Conservation (phyloP, 2,888 invertebrate species). For the Drosophila maculinotata region DNA sequence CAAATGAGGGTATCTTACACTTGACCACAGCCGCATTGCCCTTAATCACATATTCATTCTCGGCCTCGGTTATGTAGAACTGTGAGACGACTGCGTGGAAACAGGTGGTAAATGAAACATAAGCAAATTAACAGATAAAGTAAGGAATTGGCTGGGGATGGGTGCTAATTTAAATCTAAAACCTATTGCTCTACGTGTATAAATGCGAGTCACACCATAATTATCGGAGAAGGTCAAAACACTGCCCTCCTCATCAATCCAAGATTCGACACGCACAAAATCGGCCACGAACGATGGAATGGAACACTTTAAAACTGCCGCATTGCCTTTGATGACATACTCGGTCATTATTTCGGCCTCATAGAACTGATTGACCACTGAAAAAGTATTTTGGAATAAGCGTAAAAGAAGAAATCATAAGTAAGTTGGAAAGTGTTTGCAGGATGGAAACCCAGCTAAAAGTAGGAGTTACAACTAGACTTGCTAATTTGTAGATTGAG, state of each 20-base stretch:
- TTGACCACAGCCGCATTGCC: slow-evolving; percentile 96
- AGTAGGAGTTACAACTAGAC: slow-evolving; percentile 5
- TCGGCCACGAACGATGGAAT: slow-evolving; percentile 91
- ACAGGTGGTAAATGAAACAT: slow-evolving; percentile 40
- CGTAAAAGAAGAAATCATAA: slow-evolving; percentile 33
- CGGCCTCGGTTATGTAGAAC: slow-evolving; percentile 95
- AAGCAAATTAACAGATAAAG: slow-evolving; percentile 24
- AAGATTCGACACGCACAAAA: slow-evolving; percentile 89
- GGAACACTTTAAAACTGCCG: slow-evolving; percentile 90
- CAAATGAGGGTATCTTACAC: slow-evolving; percentile 97
- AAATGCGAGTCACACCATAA: slow-evolving; percentile 79
- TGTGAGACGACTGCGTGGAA: slow-evolving; percentile 91
- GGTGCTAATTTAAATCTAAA: slow-evolving; percentile 37
- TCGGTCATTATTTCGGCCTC: slow-evolving; percentile 90
- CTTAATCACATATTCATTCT: slow-evolving; percentile 96
- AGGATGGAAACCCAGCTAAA: slow-evolving; percentile 11
- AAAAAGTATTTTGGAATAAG: slow-evolving; percentile 40
- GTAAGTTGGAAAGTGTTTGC: slow-evolving; percentile 8
- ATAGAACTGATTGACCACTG: slow-evolving; percentile 91
- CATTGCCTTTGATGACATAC: slow-evolving; percentile 90
- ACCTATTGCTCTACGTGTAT: slow-evolving; percentile 9
- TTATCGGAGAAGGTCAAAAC: slow-evolving; percentile 82
- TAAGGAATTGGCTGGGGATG: slow-evolving; percentile 14
- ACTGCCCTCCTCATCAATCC: slow-evolving; percentile 88
- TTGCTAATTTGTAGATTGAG: slow-evolving; percentile 15